These are phyloP conservation scores for Parapsyche elsis DNA, from an alignment of 1,140 invertebrate genomes.

Conservation along the genomic window DNA sequence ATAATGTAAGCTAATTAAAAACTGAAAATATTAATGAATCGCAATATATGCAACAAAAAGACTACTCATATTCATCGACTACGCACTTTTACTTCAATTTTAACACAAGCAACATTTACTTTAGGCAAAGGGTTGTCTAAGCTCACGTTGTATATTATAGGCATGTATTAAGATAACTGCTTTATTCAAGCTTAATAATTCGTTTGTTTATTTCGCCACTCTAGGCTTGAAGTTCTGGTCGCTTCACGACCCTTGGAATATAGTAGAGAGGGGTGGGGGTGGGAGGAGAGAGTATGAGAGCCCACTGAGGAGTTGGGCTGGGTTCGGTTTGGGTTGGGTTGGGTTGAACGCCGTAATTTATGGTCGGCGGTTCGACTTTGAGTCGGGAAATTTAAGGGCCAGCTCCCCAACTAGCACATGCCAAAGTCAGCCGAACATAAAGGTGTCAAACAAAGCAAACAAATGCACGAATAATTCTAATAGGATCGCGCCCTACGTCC, in stretches of 20 bases:
- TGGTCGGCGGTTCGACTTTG: constrained; percentile 51
- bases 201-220: constrained; percentile 10
- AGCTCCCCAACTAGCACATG: constrained; percentile 45
- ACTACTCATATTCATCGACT: no score
- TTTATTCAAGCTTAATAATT: constrained; percentile 2
- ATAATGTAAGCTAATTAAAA: no score
- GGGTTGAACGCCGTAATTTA: constrained; percentile 45
- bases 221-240: not conserved
- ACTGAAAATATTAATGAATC: no score
- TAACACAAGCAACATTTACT: no score
- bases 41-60: no score
- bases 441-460: constrained; percentile 50
- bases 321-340: not conserved
- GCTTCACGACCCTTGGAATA: not conserved
- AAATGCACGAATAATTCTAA: constrained; percentile 48
- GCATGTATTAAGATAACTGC: constrained; percentile 1
- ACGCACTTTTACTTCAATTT: no score
- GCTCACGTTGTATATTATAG: not conserved
- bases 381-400: constrained; percentile 47
- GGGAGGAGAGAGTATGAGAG: not conserved
- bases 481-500: constrained; percentile 30
- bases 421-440: constrained; percentile 49
- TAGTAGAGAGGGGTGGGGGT: not conserved
- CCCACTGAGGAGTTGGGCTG: not conserved
- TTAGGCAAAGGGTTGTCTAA: not conserved